Evolutionary conservation across 2,888 invertebrate genomes (phyloP), one percentile per base, ranked within the genome.

Genomic region (Bhutanitis thaidina): DNA sequence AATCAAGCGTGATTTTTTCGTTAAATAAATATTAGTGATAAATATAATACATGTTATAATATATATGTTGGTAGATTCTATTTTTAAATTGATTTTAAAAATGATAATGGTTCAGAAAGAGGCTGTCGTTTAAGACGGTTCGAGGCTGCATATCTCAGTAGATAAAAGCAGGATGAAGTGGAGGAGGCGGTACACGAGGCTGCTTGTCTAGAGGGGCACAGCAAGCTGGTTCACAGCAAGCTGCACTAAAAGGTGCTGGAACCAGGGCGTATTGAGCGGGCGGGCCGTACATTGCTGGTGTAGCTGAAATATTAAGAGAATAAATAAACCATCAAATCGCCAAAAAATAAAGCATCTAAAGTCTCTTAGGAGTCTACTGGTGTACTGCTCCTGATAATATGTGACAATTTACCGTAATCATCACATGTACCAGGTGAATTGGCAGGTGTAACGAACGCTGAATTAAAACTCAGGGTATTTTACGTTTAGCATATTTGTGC

Each of bases 111-210:
- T 36, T 39, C 32, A 47, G 35, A 25, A 34, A 16, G 12, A 27
- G 8, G 48, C 48, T 37, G 39, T 37, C 43, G 59, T 61, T 55
- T 44, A 58, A 57, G 56, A 43, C 52, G 56, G 52, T 37, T 10
- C 20, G 38, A 3, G 20, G 29, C 37, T 20, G 32, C 54, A 52
- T 37, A 12, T 7, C 36, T 67, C 77, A 89, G 71, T 89, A 89
- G 53, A 89, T 89, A 69, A 87, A 89, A 0, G 89, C 89, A 1
- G 89, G 89, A 55, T 89, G 89, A 1, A 89, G 69, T 14, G 27
- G 84, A 0, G 83, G 82, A 3, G 78, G 84, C 1, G 86, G 80
- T 1, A 77, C 71, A 34, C 86, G 80, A 7, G 86, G 88, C 56
- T 73, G 74, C 65, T 88, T 87, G 71, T 88, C 88, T 1, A 80